phyloP scores from a whole-genome alignment of 2,797 vertebrate species.

The Coranthus polyacanthus region DNA sequence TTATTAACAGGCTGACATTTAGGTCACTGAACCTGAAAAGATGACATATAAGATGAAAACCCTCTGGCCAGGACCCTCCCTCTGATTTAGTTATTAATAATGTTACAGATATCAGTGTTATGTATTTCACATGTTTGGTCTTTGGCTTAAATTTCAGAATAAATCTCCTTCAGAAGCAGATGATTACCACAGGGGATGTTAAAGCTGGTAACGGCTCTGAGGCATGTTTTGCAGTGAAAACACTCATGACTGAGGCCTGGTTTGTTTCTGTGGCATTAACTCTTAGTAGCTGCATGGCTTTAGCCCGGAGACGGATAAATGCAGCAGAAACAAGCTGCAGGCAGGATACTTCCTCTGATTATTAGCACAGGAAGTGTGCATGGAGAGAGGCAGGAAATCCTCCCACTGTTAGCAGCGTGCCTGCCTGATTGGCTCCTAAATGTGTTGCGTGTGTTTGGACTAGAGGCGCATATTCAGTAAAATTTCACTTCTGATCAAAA shows the following conservation, averaged over 20 bases:
- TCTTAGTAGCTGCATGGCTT: constrained; percentile 18
- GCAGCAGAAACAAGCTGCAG: constrained; percentile 66
- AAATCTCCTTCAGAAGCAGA: constrained; percentile 13
- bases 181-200: constrained; percentile 5
- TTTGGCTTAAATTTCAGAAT: constrained; percentile 10
- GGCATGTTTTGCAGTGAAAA: constrained; percentile 15
- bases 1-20: no score
- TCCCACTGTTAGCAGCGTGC: constrained; percentile 81
- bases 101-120: no score
- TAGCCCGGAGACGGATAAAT: constrained; percentile 14
- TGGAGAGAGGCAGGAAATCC: constrained; percentile 88
- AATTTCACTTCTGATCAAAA: not conserved
- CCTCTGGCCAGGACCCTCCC: no score
- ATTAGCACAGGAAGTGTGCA: constrained; percentile 89
- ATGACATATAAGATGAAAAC: no score
- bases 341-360: constrained; percentile 91
- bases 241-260: constrained; percentile 3
- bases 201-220: constrained; percentile 20
- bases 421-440: constrained; percentile 48
- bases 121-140: not conserved
- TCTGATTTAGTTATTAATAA: no score
- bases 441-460: constrained; percentile 32
- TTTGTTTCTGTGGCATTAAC: constrained; percentile 21
- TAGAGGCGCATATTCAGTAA: not conserved
- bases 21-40: no score